These are phyloP conservation scores for Crossaster papposus DNA, from an alignment of 53 echinoderm and acorn worm genomes.

Conservation along the genomic window DNA sequence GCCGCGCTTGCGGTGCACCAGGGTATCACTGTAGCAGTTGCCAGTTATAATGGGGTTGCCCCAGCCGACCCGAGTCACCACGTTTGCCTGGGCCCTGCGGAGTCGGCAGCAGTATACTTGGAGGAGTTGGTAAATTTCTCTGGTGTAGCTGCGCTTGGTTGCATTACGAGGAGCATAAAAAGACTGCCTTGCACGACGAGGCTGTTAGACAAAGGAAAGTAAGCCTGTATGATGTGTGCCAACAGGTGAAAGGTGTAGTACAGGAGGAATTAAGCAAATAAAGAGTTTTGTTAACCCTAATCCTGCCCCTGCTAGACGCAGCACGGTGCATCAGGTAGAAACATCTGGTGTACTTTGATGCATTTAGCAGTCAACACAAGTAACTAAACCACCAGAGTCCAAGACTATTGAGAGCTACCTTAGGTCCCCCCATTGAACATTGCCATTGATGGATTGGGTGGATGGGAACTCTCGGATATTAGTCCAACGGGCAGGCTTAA, in stretches of 20 bases:
- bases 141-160: constrained; percentile 63
- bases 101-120: constrained; percentile 69
- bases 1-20: constrained; percentile 72
- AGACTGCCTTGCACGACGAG: constrained; percentile 15
- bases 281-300: too few species aligned
- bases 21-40: constrained; percentile 66
- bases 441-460: too few species aligned
- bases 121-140: constrained; percentile 73
- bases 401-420: too few species aligned
- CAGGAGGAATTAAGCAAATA: not conserved
- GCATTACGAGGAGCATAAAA: constrained; percentile 65
- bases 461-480: too few species aligned
- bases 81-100: constrained; percentile 57
- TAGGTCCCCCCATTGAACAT: too few species aligned
- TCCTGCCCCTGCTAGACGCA: too few species aligned
- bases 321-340: too few species aligned
- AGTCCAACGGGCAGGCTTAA: too few species aligned
- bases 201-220: constrained; percentile 1
- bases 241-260: not conserved
- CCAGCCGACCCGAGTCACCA: constrained; percentile 45
- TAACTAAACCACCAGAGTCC: too few species aligned
- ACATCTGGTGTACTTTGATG: too few species aligned
- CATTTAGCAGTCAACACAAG: too few species aligned
- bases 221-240: not conserved
- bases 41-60: constrained; percentile 71